Evolutionary conservation across 2,113 vertebrate species (phyloP), one percentile per base, ranked within the genome.

Genomic region (Laticauda laticaudata): DNA sequence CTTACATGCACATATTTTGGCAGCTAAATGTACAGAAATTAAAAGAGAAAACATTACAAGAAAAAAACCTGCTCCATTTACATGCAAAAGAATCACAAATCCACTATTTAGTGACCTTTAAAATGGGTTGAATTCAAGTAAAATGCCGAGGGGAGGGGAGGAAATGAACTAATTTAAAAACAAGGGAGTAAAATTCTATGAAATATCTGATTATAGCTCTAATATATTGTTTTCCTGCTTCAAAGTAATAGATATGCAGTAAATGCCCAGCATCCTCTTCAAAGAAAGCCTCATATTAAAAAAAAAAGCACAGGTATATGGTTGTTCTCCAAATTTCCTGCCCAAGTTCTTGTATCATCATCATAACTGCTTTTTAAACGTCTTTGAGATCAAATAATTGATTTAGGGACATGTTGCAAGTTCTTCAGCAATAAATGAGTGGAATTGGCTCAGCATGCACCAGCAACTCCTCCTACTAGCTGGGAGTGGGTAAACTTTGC

Each of bases 161-260:
- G 48, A 39, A 26, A 29, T 48, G 24, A 34, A 29, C 39, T 15
- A 57, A 57, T 89, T 75, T 43, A 81, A 56, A 91, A 51, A 20
- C 86, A 45, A 53, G 26, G 34, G 87, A 21, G 9, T 48, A 11
- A 18, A 59, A 94, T 59, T 93, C 86, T 91, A 93, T 51, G 94
- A 96, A 93, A 95, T 90, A 53, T 91, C 94, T 88, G 88, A 57
- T 96, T 94, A 95, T 92, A 95, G 94, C 94, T 57, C 88, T 93
- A 94, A 91, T 86, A 93, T 92, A 90, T 94, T 96, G 93, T 92
- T 94, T 57, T 96, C 92, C 91, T 95, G 75, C 93, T 94, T 94
- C 94, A 96, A 94, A 95, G 69, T 96, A 96, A 95, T 95, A 94
- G 93, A 96, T 0, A n/a, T 93, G 94, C 94, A 97, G 94, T 53